These are phyloP conservation scores for Campaea margaritaria DNA, from an alignment of 2,888 invertebrate genomes.

Conservation along the genomic window DNA sequence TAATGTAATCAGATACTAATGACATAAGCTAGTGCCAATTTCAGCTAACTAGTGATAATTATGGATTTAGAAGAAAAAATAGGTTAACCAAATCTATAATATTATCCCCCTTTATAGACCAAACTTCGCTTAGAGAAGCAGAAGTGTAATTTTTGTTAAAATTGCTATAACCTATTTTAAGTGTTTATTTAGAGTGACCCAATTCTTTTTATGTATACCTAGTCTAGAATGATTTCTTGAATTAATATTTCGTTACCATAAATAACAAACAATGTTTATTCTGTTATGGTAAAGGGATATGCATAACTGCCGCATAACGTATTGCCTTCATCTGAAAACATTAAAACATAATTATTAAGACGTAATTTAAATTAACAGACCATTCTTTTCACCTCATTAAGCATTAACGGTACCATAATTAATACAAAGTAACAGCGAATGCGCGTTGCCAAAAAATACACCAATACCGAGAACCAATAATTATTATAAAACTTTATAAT, in stretches of 20 bases:
- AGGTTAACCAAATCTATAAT: no score
- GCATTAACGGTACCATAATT: conserved; percentile 19
- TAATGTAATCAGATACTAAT: conserved; percentile 73
- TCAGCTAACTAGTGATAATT: conserved; percentile 10
- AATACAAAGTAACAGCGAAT: conserved; percentile 21
- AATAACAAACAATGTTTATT: no score
- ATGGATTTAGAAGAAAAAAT: background rate
- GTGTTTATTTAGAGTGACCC: no score
- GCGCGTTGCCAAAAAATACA: conserved; percentile 3
- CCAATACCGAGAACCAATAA: conserved; percentile 3
- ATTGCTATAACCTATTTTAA: no score
- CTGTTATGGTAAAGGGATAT: no score
- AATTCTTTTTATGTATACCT: no score
- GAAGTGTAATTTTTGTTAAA: no score
- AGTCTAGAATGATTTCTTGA: no score
- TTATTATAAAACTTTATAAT: conserved; percentile 18
- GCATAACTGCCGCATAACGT: background rate
- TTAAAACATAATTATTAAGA: background rate
- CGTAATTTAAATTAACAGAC: conserved; percentile 6
- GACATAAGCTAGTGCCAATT: conserved; percentile 26
- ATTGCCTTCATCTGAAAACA: background rate
- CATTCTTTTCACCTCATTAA: background rate
- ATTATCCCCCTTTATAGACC: no score
- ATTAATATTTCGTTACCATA: no score
- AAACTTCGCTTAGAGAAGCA: no score